These are phyloP conservation scores for Lepidocyrtinus sp. DNA, from an alignment of 2,888 invertebrate genomes.

Conservation along the genomic window DNA sequence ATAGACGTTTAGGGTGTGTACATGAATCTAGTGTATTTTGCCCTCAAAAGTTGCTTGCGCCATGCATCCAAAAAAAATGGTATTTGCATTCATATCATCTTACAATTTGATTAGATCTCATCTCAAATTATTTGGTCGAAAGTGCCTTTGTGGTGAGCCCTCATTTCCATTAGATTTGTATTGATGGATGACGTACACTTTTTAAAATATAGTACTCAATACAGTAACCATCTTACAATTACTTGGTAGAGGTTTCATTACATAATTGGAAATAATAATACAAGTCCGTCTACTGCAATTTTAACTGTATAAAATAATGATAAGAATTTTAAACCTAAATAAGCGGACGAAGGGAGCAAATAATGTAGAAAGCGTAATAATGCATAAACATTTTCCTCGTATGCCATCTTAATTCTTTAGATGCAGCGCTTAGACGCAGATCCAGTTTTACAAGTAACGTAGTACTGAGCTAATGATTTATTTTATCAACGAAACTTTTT, in stretches of 20 bases:
- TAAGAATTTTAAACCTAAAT: not conserved
- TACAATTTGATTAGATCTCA: not conserved
- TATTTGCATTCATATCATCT: not conserved
- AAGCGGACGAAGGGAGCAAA: not conserved
- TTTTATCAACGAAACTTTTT: not conserved
- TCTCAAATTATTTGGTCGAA: not conserved
- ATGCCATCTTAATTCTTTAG: not conserved
- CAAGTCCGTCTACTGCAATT: not conserved
- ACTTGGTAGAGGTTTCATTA: not conserved
- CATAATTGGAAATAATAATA: not conserved
- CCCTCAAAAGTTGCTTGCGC: not conserved
- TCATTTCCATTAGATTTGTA: not conserved
- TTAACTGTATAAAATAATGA: not conserved
- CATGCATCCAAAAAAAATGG: not conserved
- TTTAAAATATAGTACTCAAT: too few species aligned
- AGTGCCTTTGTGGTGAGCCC: not conserved
- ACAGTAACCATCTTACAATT: too few species aligned
- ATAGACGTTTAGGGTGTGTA: not conserved
- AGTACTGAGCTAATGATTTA: constrained; percentile 33
- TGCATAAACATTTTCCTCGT: not conserved
- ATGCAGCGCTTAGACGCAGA: constrained; percentile 11
- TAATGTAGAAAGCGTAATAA: not conserved
- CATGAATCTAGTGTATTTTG: not conserved
- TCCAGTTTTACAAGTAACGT: constrained; percentile 53
- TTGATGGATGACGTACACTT: not conserved